A percentile compares a stretch with the other conserved stretches of the same genome.
Evolutionary conservation across 2,888 invertebrate genomes (phyloP).

Genomic region (Nymphalis polychloros): DNA sequence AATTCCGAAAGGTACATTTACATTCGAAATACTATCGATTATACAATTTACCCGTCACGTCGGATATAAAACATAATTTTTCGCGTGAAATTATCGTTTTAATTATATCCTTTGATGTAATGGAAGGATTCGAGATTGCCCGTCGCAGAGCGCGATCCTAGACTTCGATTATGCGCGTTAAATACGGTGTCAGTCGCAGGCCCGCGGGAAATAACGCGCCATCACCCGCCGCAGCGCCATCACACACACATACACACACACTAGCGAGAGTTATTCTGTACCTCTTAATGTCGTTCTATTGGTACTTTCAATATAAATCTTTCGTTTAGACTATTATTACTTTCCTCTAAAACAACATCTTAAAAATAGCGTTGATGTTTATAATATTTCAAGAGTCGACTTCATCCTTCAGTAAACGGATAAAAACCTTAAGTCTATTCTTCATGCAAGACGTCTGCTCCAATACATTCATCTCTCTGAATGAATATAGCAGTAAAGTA

Average conservation of each 20-base stretch:
- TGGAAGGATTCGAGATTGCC: background rate
- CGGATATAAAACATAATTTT: slow-evolving; percentile 15
- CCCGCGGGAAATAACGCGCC: slow-evolving; percentile 15
- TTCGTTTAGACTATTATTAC: too few species aligned
- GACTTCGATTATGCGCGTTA: background rate
- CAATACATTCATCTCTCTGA: background rate
- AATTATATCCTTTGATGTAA: slow-evolving; percentile 18
- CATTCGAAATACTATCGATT: background rate
- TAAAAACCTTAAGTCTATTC: background rate
- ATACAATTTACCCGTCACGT: slow-evolving; percentile 10
- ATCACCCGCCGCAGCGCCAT: background rate
- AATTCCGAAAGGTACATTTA: too few species aligned
- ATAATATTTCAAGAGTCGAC: too few species aligned
- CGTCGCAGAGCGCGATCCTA: background rate
- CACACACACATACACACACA: background rate
- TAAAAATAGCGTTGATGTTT: too few species aligned
- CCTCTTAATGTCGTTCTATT: too few species aligned
- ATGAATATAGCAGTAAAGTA: background rate
- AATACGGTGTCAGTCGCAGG: slow-evolving; percentile 14
- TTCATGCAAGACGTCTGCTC: background rate
- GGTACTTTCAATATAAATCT: too few species aligned
- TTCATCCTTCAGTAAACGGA: too few species aligned
- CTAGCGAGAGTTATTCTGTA: background rate
- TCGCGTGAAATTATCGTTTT: slow-evolving; percentile 18
- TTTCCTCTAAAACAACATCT: too few species aligned